phyloP scores from a whole-genome alignment of 2,113 vertebrate genomes.

The Corythaeola cristata region DNA sequence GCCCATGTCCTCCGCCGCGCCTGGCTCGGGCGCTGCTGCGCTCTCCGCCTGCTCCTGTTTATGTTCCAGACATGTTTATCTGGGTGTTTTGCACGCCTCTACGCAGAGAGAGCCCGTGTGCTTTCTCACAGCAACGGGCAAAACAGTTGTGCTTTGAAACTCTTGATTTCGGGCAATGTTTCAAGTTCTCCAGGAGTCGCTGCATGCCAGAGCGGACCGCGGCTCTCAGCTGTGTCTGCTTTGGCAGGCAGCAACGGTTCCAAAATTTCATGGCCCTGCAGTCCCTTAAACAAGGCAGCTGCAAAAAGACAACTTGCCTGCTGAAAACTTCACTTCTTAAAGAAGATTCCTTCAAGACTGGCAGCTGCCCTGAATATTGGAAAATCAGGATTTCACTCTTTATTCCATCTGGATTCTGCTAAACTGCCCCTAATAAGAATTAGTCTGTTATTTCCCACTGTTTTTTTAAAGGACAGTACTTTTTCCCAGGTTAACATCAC shows the following conservation, averaged over 20 bases:
- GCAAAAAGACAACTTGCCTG: no score
- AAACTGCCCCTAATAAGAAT: neutral
- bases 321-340: neutral
- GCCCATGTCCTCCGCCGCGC: neutral
- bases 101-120: fast-evolving
- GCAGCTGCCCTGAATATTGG: neutral
- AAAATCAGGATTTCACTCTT: neutral
- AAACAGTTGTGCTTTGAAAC: neutral
- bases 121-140: neutral
- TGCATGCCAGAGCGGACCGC: fast-evolving
- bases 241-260: neutral
- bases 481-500: neutral
- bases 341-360: neutral
- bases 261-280: neutral
- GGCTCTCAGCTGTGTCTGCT: neutral
- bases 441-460: neutral
- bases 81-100: neutral
- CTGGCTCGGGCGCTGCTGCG: neutral
- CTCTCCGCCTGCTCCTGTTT: neutral
- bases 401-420: neutral
- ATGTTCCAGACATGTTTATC: fast-evolving
- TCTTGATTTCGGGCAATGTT: neutral
- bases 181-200: neutral
- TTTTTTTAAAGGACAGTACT: neutral
- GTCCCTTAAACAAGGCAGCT: neutral